These are phyloP conservation scores for Heliconius aoede DNA, from an alignment of 2,888 invertebrate genomes.

Conservation along the genomic window DNA sequence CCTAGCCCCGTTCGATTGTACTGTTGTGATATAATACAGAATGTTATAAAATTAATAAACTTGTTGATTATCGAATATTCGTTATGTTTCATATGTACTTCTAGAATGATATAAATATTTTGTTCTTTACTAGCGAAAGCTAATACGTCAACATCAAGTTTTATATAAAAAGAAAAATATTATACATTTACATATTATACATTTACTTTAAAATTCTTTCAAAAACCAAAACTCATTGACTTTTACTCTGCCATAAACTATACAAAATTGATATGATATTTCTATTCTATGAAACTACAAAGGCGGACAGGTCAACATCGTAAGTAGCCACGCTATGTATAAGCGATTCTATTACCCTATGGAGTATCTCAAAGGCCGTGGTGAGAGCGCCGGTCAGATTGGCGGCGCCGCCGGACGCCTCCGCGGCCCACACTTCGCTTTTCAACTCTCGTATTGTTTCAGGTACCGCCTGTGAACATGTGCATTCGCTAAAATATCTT, in stretches of 20 bases:
- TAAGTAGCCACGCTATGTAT: constrained; percentile 30
- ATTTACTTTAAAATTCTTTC: background rate
- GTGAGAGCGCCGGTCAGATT: constrained; percentile 97
- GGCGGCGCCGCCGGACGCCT: constrained; percentile 89
- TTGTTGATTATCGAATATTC: background rate
- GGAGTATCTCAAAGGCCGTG: constrained; percentile 95
- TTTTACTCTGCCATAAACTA: background rate
- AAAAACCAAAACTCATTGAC: background rate
- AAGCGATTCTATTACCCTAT: constrained; percentile 84
- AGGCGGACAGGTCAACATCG: constrained; percentile 29
- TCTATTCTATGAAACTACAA: constrained; percentile 8
- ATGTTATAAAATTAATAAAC: background rate
- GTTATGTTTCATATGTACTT: too few species aligned
- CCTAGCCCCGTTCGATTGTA: constrained; percentile 93
- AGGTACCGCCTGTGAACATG: constrained; percentile 86
- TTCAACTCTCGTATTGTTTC: constrained; percentile 92
- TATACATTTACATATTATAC: too few species aligned
- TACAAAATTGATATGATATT: constrained; percentile 6
- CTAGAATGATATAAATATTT: background rate
- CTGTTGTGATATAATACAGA: constrained; percentile 66
- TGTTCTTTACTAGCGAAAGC: background rate
- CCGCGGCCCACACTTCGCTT: constrained; percentile 88
- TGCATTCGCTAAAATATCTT: constrained; percentile 28
- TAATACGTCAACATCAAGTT: background rate
- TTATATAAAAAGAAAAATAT: background rate